These are phyloP conservation scores for Drosophila trichaetosa DNA, from an alignment of 2,888 invertebrate species.

Conservation along the genomic window DNA sequence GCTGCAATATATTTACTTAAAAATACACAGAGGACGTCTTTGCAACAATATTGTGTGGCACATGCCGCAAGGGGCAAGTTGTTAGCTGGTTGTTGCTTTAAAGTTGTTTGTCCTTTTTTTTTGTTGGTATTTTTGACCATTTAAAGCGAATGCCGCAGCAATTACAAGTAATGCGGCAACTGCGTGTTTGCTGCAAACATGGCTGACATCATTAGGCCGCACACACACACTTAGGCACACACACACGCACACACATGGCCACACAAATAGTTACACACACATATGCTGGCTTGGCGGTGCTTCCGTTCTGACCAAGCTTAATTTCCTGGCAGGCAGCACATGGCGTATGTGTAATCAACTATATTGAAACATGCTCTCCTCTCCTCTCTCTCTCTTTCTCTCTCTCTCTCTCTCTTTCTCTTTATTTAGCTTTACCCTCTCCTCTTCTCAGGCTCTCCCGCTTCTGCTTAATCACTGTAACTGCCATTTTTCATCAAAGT, in stretches of 20 bases:
- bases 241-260: slow-evolving; percentile 10
- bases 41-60: slow-evolving; percentile 28
- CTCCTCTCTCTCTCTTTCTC: slow-evolving; percentile 3
- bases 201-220: slow-evolving; percentile 74
- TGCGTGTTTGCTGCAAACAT: slow-evolving; percentile 67
- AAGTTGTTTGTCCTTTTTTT: slow-evolving; percentile 8
- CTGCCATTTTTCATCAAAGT: slow-evolving; percentile 79
- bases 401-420: slow-evolving; percentile 2
- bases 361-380: slow-evolving; percentile 51
- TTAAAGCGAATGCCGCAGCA: slow-evolving; percentile 52
- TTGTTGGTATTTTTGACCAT: not conserved
- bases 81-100: slow-evolving; percentile 27
- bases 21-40: slow-evolving; percentile 62
- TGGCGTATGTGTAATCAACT: slow-evolving; percentile 79
- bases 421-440: not conserved
- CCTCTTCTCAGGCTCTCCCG: not conserved
- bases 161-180: slow-evolving; percentile 77
- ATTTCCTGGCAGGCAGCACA: slow-evolving; percentile 71
- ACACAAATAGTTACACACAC: not conserved
- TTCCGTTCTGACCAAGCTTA: slow-evolving; percentile 75
- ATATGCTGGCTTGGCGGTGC: slow-evolving; percentile 50
- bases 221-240: slow-evolving; percentile 5
- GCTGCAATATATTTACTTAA: slow-evolving; percentile 65
- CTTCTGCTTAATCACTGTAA: slow-evolving; percentile 74
- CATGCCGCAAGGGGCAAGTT: slow-evolving; percentile 13